Base-by-base conservation (phyloP, 1,140 invertebrate genomes). In the Tribolium castaneum region DNA sequence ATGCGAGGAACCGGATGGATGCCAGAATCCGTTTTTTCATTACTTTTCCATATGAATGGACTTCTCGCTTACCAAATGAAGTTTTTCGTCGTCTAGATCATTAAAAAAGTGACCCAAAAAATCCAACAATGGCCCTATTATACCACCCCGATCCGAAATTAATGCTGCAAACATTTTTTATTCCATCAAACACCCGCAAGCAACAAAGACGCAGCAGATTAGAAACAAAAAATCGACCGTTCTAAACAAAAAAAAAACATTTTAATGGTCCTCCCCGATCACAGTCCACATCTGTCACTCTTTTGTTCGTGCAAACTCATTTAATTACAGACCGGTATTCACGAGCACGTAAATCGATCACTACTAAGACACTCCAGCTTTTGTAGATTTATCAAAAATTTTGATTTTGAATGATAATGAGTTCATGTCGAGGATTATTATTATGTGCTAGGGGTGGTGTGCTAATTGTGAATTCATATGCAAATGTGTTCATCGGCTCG, bases 401-500 rank as follows among this genome's bases (percentile, higher is more conserved):
- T 54, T 12, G 1, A 54, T 54, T 19, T 54, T 19, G 22, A 54
- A 54, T 19, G 52, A 30, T 30, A 30, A 30, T 30, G 25, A 19
- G 16, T 19, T 19, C 16, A 19, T 19, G 16, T 19, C 16, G 16
- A 30, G 25, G 25, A 54, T 14, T 16, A 30, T 14, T 16, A 30
- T 19, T 25, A 34, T n/a, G n/a, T 6, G 9, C 3, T 0, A 52
- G 12, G 50, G 45, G 62, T 62, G n/a, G 59, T 76, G 71, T 13
- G 71, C 79, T 84, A 84, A 84, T 84, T 84, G 82, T 84, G 77
- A 81, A 84, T 84, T 84, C 79, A 84, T 84, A 84, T 84, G 84
- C 82, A 84, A 84, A 84, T 84, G 56, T 78, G 80, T 78, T 81
- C 81, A 83, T 83, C 80, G 80, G 81, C 52, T 80, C 74, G 83